Evolutionary conservation across 2,797 vertebrate genomes (phyloP).

Genomic region (Falco rusticolus): DNA sequence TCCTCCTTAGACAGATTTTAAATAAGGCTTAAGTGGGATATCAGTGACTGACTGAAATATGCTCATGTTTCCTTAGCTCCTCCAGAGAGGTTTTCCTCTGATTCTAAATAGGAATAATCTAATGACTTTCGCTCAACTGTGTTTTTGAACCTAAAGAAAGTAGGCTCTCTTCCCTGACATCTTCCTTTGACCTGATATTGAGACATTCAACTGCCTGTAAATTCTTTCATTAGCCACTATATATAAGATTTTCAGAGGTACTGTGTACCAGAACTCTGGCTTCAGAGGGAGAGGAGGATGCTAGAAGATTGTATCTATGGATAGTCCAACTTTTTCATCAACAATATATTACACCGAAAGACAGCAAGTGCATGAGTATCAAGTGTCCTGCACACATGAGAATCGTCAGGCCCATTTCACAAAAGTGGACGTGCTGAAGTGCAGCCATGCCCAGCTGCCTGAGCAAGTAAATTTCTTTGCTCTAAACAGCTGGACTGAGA

Average conservation of each 20-base stretch:
- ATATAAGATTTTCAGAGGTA: neutral
- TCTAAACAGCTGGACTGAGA: neutral
- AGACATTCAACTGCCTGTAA: neutral
- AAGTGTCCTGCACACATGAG: neutral
- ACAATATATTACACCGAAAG: neutral
- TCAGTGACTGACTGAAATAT: constrained; percentile 17
- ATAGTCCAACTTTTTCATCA: neutral
- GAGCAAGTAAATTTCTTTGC: neutral
- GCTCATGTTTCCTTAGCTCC: neutral
- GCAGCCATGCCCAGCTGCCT: neutral
- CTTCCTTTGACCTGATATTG: neutral
- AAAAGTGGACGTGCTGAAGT: neutral
- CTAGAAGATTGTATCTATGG: neutral
- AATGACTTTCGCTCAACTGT: neutral
- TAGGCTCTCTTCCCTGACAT: neutral
- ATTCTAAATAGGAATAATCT: neutral
- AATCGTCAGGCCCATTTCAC: neutral
- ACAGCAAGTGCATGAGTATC: neutral
- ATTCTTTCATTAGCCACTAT: neutral
- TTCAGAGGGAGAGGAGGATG: neutral
- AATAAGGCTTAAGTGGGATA: constrained; percentile 29
- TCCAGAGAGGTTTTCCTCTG: constrained; percentile 18
- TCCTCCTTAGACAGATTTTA: constrained; percentile 1
- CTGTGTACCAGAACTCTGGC: neutral
- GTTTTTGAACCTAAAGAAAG: neutral